Evolutionary conservation across 2,888 invertebrate species (phyloP), one percentile per base, ranked within the genome.

Genomic region (Pseudococcus viburni): DNA sequence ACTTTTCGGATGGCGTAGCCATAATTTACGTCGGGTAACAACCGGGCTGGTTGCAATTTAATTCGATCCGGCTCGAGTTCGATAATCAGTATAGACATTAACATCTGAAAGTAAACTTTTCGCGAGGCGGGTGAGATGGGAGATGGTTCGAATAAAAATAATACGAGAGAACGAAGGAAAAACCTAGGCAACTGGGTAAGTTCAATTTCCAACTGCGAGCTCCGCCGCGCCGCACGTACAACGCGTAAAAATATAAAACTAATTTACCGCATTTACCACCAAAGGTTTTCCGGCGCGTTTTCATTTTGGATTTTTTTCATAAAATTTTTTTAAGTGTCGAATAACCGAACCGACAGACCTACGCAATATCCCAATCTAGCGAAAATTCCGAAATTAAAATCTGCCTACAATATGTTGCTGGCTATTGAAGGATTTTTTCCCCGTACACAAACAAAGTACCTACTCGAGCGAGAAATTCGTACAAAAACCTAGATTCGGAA

Each of bases 171-270:
- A n/a, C 55, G n/a, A 15, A 17, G 17, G 19, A 19, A 59, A 59
- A 59, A 59, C 59, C 26, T 59, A 19, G 19, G 19, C n/a, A 59
- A 59, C 19, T 19, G 59, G 19, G 59, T 8, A 59, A 59, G 19
- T 59, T 59, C 19, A 59, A 59, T 59, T 59, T 59, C 19, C 59
- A 59, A 19, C 59, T 19, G 19, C 19, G 19, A 19, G 59, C 59
- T 59, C 19, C 26, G 26, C 26, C 11, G 19, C 26, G 26, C 26
- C 11, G 19, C 59, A 59, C 59, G 59, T 59, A 59, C 59, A 59
- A 59, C 59, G 59, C 59, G 59, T 59, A 59, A 59, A 59, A 59
- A 59, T 9, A 59, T 59, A 59, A n/a, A 59, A 59, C 59, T 59
- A 59, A 33, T 33, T 33, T 33, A 33, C 26, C 26, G 26, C 26